phyloP scores from a whole-genome alignment of 2,888 invertebrate species.

The Ochlodes sylvanus region DNA sequence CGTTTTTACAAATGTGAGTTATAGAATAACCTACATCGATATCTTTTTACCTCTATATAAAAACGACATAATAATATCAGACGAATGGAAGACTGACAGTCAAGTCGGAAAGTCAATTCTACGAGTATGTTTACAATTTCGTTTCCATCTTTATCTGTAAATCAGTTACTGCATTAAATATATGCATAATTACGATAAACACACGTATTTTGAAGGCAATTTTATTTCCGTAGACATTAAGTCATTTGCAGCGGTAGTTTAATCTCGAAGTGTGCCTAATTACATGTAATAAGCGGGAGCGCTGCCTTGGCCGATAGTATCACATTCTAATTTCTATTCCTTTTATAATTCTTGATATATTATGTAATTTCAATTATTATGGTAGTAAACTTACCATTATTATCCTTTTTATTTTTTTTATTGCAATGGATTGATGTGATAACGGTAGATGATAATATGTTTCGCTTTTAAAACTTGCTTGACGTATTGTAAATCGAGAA shows the following conservation, averaged over 20 bases:
- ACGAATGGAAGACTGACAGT: not conserved
- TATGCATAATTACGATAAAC: conserved; percentile 9
- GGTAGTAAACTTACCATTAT: not conserved
- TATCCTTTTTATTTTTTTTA: not conserved
- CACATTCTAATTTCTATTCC: conserved; percentile 15
- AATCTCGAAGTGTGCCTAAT: conserved; percentile 31
- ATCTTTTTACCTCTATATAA: no score
- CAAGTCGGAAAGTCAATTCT: not conserved
- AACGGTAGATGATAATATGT: not conserved
- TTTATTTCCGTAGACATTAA: conserved; percentile 36
- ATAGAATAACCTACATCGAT: no score
- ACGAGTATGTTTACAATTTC: not conserved
- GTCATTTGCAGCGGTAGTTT: conserved; percentile 30
- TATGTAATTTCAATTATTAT: conserved; percentile 9
- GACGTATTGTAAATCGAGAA: no score
- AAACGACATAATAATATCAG: no score
- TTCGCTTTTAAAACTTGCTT: no score
- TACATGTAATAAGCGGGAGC: conserved; percentile 37
- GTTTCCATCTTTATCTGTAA: conserved; percentile 1
- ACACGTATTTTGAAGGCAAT: conserved; percentile 25
- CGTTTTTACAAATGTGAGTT: no score
- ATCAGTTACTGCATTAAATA: conserved; percentile 13
- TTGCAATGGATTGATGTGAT: not conserved
- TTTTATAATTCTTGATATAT: conserved; percentile 10
- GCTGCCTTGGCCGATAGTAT: conserved; percentile 31